Conservation (phyloP, 2,113 vertebrate species). For the human (Homo sapiens) region GRCh38 chrX:148924001-148924500, state of each 20-base stretch:
- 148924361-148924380: background rate
- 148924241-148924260: background rate
- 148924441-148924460: background rate
- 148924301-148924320: background rate
- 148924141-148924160: conserved; percentile 54
- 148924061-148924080: conserved; percentile 82
- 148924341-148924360: background rate
- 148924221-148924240: background rate
- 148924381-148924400: background rate
- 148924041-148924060: conserved; percentile 80
- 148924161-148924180: conserved; percentile 49
- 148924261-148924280: background rate
- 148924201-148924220: background rate
- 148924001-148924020: conserved; percentile 76
- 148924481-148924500: background rate
- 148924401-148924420: background rate
- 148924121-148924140: conserved; percentile 48
- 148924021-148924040: conserved; percentile 76
- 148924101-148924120: conserved; percentile 72
- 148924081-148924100: conserved; percentile 57
- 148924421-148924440: background rate
- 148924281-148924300: conserved; percentile 23
- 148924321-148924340: background rate
- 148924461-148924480: background rate
- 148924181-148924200: conserved; percentile 43